Percentiles rank a stretch among this genome's conserved stretches.
These are phyloP conservation scores for Scotopteryx bipunctaria DNA, from an alignment of 2,888 invertebrate species.

Conservation along the genomic window DNA sequence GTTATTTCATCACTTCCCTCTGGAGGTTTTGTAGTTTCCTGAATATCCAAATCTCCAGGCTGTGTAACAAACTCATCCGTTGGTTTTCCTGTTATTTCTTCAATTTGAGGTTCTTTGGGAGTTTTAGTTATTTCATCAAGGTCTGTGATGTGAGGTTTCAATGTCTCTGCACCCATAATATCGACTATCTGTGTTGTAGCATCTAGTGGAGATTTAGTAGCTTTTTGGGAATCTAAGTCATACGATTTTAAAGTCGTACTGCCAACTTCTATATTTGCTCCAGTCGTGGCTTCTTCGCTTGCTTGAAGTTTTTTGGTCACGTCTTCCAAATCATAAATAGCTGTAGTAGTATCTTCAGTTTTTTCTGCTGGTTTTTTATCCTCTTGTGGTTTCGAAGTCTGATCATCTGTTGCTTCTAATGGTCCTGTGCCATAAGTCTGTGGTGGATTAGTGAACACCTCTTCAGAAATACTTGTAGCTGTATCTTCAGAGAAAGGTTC, in stretches of 20 bases:
- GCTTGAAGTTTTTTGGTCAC: conserved; percentile 12
- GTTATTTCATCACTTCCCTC: conserved; percentile 7
- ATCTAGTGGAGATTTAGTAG: conserved; percentile 8
- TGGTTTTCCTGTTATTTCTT: conserved; percentile 9
- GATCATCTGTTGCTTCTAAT: not conserved
- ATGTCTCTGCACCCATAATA: not conserved
- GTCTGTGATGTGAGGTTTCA: conserved; percentile 5
- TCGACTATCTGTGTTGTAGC: not conserved
- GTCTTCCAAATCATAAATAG: conserved; percentile 3
- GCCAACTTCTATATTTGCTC: not conserved
- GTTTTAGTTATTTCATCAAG: conserved; percentile 5
- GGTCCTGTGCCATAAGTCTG: conserved; percentile 9
- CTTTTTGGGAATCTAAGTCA: conserved; percentile 4
- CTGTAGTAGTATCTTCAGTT: conserved; percentile 4
- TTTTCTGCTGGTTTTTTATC: conserved; percentile 1
- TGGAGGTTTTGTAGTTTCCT: conserved; percentile 9
- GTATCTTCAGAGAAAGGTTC: conserved; percentile 3
- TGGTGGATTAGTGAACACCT: conserved; percentile 12
- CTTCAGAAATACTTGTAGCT: conserved; percentile 14
- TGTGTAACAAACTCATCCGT: not conserved
- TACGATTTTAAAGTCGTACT: conserved; percentile 2
- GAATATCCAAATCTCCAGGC: not conserved
- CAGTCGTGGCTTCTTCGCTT: conserved; percentile 11
- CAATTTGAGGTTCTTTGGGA: conserved; percentile 9
- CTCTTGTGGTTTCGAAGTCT: conserved; percentile 1